Conservation (phyloP, 2,113 vertebrate genomes). For the Nibea coibor region DNA sequence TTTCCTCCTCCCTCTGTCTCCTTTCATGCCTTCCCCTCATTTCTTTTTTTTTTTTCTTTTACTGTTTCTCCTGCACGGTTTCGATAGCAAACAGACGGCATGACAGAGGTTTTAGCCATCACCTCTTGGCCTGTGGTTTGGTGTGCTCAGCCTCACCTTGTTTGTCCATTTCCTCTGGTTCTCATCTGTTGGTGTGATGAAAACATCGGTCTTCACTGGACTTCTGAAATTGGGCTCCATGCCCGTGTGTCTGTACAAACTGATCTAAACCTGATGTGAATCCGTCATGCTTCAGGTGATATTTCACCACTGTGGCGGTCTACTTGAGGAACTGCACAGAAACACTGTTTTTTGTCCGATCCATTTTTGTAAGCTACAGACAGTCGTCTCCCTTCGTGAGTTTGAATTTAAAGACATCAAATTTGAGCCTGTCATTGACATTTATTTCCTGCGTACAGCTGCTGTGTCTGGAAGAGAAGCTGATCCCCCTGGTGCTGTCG, state of each 20-base stretch:
- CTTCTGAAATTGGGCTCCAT: slow-evolving; percentile 18
- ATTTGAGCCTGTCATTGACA: neutral
- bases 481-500: slow-evolving; percentile 84
- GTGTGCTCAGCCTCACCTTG: slow-evolving; percentile 54
- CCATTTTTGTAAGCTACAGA: neutral
- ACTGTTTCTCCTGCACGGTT: slow-evolving; percentile 48
- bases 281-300: slow-evolving; percentile 28
- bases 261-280: slow-evolving; percentile 39
- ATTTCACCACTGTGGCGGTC: slow-evolving; percentile 4
- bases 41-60: slow-evolving; percentile 27
- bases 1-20: slow-evolving; percentile 47
- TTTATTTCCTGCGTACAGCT: slow-evolving; percentile 78
- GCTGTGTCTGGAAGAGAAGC: slow-evolving; percentile 76
- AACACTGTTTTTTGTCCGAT: neutral
- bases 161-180: slow-evolving; percentile 68
- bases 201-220: slow-evolving; percentile 37
- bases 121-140: slow-evolving; percentile 37
- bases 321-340: neutral
- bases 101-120: slow-evolving; percentile 69
- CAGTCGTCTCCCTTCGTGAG: neutral
- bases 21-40: slow-evolving; percentile 2
- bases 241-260: slow-evolving; percentile 40
- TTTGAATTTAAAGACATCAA: neutral
- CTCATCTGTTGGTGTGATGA: slow-evolving; percentile 52
- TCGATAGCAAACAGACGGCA: slow-evolving; percentile 61